Percentiles rank a stretch among this genome's conserved stretches.
Evolutionary conservation across 2,888 invertebrate genomes (phyloP).

Genomic region (Synanthedon andrenaeformis): DNA sequence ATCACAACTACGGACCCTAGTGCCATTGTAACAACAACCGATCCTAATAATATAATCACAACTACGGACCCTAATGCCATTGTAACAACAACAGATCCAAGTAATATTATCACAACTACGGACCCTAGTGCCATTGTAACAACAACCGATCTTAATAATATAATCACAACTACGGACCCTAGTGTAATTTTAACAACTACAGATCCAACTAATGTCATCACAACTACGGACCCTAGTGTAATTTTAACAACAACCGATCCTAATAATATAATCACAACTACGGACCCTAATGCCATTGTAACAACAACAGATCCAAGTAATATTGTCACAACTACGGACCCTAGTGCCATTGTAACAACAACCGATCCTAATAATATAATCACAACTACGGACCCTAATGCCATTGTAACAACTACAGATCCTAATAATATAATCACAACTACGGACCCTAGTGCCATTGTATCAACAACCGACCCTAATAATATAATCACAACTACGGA

Average conservation of each 20-base stretch:
- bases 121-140: conserved; percentile 3
- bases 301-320: conserved; percentile 1
- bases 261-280: conserved; percentile 1
- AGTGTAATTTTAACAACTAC: conserved; percentile 1
- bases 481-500: neutral
- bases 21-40: neutral
- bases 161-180: conserved; percentile 2
- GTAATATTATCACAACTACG: neutral
- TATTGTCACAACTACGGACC: conserved; percentile 2
- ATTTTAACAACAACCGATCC: conserved; percentile 1
- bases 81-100: neutral
- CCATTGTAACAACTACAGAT: conserved; percentile 1
- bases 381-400: conserved; percentile 2
- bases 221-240: conserved; percentile 4
- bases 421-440: conserved; percentile 1
- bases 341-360: conserved; percentile 1
- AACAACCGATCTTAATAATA: conserved; percentile 3
- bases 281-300: conserved; percentile 2
- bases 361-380: neutral
- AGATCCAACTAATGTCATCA: neutral
- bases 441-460: neutral
- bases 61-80: neutral
- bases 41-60: neutral
- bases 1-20: neutral
- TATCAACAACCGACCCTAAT: too few species aligned